Evolutionary conservation across 2,797 vertebrate genomes (phyloP), one percentile per base, ranked within the genome.

Genomic region (Euthynnus affinis): DNA sequence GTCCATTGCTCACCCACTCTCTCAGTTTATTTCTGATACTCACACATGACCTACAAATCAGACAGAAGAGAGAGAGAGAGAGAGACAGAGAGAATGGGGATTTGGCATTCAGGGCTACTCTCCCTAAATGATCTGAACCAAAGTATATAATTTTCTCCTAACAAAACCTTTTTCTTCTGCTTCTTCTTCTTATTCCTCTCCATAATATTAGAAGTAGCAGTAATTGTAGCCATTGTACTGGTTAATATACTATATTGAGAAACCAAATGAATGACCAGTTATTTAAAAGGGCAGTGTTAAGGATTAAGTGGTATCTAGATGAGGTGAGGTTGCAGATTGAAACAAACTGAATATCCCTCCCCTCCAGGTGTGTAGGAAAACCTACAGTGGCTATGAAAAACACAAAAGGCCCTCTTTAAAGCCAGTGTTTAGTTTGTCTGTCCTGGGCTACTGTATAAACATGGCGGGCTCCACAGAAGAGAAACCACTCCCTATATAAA

Each of bases 31-130:
- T 76, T 68, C 76, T 80, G 76, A 86, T 71, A 10, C 83, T 87
- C 85, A 81, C 81, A 84, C 83, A 88, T 89, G 87, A 93, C 89
- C 89, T 87, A 92, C 80, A 89, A 92, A 92, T 81, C 76, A 81
- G 53, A 81, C 71, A 84, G 58, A 40, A 48, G 46, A 69, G 74
- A 71, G 57, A 59, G 25, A 85, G 27, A 29, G 3, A 29, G 27
- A 29, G 27, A 5, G 27, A 48, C 58, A 57, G 70, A 80, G 68
- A 63, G 56, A 27, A 37, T 10, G n/a, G 23, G 49, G 56, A 17
- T 67, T 76, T 78, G n/a, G 53, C 62, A 83, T 78, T 10, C 74
- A 76, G 32, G 57, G 14, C 29, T 63, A 68, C 46, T 71, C 68
- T 44, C 42, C 46, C 40, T 56, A 72, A 76, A 75, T 58, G 40